Base-by-base conservation (phyloP, 2,797 vertebrate genomes). In the Triplophysa yarkandensis region DNA sequence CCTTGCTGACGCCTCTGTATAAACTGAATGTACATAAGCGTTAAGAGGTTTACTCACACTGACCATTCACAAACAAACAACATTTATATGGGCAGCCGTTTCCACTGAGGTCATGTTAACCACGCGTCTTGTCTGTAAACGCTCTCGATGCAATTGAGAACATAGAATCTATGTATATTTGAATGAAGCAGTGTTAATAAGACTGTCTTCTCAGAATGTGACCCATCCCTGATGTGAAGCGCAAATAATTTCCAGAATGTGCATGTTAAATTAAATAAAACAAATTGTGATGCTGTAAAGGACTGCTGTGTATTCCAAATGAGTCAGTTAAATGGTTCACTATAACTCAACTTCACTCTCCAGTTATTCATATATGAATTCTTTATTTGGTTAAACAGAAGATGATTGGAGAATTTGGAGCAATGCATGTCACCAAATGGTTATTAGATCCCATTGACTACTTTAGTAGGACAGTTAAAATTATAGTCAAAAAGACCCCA, bases 11-110 rank as follows among this genome's bases (percentile, higher is more conserved):
- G 58, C 79, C 57, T 83, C 54, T 71, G 66, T 68, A 72, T 82
- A 80, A 85, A 84, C 80, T 76, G 81, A 71, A 73, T 75, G 4
- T 85, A 78, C 86, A 86, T 44, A 34, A 69, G 69, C 76, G n/a
- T 17, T 76, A 83, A 76, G 72, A 77, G 66, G 77, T 87, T 88
- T 83, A 80, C 83, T 85, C 80, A 65, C 17, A 46, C 71, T 28
- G 75, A 50, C 55, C 64, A 68, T 79, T 78, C 71, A 68, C 73
- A 75, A 81, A 78, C 68, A 88, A 88, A 87, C 68, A 85, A 68
- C 82, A 74, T 73, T 77, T 83, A 83, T 39, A 85, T 77, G 80
- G 76, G 76, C 71, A 77, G 48, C 68, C 0, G 44, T 75, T 36
- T 83, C 48, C 60, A 43, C 66, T 65, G 76, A 52, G 48, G 48